Evolutionary conservation across 2,113 vertebrate species (phyloP).

Genomic region (Taurulus bubalis): DNA sequence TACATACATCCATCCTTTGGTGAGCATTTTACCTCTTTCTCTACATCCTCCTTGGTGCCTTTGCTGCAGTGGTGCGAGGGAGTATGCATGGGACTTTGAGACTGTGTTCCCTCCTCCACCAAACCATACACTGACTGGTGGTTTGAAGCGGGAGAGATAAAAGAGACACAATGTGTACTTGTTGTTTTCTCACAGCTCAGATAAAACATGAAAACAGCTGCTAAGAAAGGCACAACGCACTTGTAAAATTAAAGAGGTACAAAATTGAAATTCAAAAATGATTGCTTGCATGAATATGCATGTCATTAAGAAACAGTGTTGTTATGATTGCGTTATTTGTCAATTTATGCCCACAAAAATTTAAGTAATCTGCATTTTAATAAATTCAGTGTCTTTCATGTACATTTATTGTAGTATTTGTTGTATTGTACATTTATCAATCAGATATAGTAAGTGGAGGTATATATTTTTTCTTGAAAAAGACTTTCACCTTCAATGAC

Average conservation of each 20-base stretch:
- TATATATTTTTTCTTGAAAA: no score
- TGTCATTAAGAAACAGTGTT: not conserved
- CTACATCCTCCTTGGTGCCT: slow-evolving; percentile 94
- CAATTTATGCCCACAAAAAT: not conserved
- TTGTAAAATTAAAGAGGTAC: slow-evolving; percentile 3
- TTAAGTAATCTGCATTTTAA: not conserved
- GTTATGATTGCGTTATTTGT: not conserved
- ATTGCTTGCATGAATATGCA: not conserved
- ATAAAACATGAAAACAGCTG: not conserved
- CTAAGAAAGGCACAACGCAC: not conserved
- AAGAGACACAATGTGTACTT: not conserved
- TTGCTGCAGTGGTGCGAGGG: slow-evolving; percentile 89
- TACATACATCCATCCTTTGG: no score
- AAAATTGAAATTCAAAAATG: not conserved
- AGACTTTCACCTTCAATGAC: no score
- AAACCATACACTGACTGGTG: slow-evolving; percentile 94
- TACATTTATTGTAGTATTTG: not conserved
- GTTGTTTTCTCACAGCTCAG: not conserved
- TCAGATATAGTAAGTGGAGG: not conserved
- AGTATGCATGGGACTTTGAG: slow-evolving; percentile 91
- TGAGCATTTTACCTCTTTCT: slow-evolving; percentile 88
- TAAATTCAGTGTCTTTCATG: not conserved
- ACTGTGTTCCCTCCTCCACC: slow-evolving; percentile 89
- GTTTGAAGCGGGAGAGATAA: not conserved
- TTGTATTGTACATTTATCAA: no score